Evolutionary conservation across 37 sponge, comb jelly and placozoan genomes (phyloP).

Genomic region (Diacarnus erythraeanus): DNA sequence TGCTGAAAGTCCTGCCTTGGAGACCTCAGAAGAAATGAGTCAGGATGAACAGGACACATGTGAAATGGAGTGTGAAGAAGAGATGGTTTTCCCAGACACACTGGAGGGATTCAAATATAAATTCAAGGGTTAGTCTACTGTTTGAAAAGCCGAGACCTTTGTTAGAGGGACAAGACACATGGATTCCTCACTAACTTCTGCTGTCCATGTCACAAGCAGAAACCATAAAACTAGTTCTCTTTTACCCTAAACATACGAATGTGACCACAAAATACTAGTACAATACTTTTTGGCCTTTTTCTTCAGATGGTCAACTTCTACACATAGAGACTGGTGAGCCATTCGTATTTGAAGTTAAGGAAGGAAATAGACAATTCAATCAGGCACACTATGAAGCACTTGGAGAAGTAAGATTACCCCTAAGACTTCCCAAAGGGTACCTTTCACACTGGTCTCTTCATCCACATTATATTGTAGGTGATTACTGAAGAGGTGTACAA

Average conservation of each 20-base stretch:
- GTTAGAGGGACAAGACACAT: too few species aligned
- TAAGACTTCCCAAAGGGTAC: neutral
- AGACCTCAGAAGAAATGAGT: neutral
- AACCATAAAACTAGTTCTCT: too few species aligned
- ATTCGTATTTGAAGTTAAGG: conserved; percentile 62
- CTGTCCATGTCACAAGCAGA: too few species aligned
- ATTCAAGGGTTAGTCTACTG: too few species aligned
- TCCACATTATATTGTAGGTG: conserved; percentile 32
- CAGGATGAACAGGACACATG: neutral
- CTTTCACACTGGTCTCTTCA: neutral
- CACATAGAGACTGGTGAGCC: conserved; percentile 47
- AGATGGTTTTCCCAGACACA: conserved; percentile 38
- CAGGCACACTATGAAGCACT: conserved; percentile 85
- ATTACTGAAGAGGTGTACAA: conserved; percentile 68
- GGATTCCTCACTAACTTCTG: too few species aligned
- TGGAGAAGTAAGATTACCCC: conserved; percentile 56
- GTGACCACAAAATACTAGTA: too few species aligned
- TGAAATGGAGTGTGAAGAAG: neutral
- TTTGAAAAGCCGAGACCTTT: too few species aligned
- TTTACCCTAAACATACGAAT: too few species aligned
- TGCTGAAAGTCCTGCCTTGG: too few species aligned
- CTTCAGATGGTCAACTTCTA: conserved; percentile 62
- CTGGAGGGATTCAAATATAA: conserved; percentile 71
- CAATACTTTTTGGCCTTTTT: neutral
- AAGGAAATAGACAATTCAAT: conserved; percentile 45